A percentile compares a stretch with the other conserved stretches of the same genome.
Conservation (phyloP, 2,797 vertebrate species). For the Falco naumanni region DNA sequence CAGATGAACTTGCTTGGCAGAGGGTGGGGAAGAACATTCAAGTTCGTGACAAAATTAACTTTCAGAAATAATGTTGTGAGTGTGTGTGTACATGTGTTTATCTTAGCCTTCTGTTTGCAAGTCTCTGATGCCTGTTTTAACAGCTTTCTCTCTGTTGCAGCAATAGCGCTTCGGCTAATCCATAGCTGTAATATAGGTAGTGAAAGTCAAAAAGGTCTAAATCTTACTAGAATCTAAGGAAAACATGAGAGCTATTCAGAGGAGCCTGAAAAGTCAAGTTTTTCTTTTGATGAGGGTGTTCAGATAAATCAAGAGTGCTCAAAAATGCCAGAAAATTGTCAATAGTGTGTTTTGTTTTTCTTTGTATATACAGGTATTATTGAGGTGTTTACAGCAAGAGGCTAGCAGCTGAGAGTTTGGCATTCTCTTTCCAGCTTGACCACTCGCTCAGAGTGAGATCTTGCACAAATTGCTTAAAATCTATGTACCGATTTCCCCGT, state of each 20-base stretch:
- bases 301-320: neutral
- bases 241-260: neutral
- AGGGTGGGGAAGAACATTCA: neutral
- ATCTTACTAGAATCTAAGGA: neutral
- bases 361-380: neutral
- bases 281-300: neutral
- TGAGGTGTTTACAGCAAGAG: neutral
- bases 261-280: neutral
- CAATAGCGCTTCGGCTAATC: slow-evolving; percentile 22
- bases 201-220: neutral
- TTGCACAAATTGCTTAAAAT: neutral
- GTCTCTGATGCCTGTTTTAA: slow-evolving; percentile 36
- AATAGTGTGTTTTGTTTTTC: neutral
- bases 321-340: neutral
- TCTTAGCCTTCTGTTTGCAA: slow-evolving; percentile 47
- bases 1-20: neutral
- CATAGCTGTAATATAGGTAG: neutral
- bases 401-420: neutral
- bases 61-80: neutral
- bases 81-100: neutral
- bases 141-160: neutral
- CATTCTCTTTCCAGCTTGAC: neutral
- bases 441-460: neutral
- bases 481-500: neutral
- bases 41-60: slow-evolving; percentile 6